A percentile compares a stretch with the other conserved stretches of the same genome.
phyloP scores from a whole-genome alignment of 2,113 vertebrate species.

The Cyphomyrus plagiostoma region DNA sequence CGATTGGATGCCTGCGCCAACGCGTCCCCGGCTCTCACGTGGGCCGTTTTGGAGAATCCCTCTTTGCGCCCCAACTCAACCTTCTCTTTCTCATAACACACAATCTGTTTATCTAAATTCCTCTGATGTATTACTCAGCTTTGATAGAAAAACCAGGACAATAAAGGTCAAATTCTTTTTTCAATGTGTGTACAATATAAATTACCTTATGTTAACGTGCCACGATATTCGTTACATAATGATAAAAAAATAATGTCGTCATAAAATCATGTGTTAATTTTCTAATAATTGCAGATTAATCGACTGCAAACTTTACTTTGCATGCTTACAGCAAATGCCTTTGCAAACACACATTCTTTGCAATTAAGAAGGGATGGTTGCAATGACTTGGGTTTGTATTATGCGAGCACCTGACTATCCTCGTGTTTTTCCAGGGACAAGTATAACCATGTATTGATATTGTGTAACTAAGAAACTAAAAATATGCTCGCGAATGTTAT shows the following conservation, averaged over 20 bases:
- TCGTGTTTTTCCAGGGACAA: slow-evolving; percentile 12
- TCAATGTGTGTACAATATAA: background rate
- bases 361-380: background rate
- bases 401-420: slow-evolving; percentile 3
- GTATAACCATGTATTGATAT: background rate
- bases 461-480: slow-evolving; percentile 8
- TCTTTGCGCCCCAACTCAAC: slow-evolving; percentile 1
- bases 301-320: background rate
- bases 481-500: background rate
- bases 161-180: background rate
- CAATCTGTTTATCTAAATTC: slow-evolving; percentile 42
- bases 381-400: background rate
- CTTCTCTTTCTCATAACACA: slow-evolving; percentile 9
- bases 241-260: background rate
- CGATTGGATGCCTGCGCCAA: slow-evolving; percentile 46
- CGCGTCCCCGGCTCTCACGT: slow-evolving; percentile 48
- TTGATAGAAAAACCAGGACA: background rate
- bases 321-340: background rate
- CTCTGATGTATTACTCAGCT: background rate
- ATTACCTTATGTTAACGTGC: background rate
- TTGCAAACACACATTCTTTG: background rate
- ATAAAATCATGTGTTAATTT: background rate
- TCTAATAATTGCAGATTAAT: background rate
- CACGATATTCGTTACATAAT: background rate
- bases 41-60: slow-evolving; percentile 53